Evolutionary conservation across 2,888 invertebrate species (phyloP).

Genomic region (Melanostoma scalare): DNA sequence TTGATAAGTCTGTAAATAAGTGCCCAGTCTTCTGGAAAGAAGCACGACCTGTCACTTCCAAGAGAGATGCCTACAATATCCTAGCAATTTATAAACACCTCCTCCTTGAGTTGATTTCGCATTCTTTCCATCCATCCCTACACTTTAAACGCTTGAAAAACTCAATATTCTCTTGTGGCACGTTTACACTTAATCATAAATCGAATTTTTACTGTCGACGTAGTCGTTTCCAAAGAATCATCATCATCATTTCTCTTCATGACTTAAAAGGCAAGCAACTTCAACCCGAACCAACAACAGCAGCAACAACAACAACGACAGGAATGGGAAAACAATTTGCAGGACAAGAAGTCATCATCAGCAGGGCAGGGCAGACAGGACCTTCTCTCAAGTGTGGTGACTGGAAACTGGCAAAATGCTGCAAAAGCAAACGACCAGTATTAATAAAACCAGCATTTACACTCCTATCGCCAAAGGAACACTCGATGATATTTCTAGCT

Average conservation of each 20-base stretch:
- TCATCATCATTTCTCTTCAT: conserved; percentile 49
- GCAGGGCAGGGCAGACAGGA: conserved; percentile 5
- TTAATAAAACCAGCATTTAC: conserved; percentile 13
- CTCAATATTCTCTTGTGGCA: conserved; percentile 67
- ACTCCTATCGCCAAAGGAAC: conserved; percentile 32
- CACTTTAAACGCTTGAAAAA: conserved; percentile 34
- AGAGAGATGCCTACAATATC: conserved; percentile 9
- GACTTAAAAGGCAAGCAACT: conserved; percentile 33
- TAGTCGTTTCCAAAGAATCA: conserved; percentile 55
- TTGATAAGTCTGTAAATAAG: too few relatives aligned
- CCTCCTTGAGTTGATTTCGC: conserved; percentile 14
- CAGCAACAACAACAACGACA: conserved; percentile 18
- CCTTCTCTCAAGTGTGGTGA: background rate
- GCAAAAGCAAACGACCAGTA: conserved; percentile 39
- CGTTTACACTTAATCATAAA: conserved; percentile 71
- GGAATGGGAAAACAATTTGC: conserved; percentile 43
- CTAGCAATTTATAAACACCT: conserved; percentile 49
- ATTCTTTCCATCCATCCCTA: background rate
- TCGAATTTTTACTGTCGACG: conserved; percentile 69
- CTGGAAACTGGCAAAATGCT: conserved; percentile 47
- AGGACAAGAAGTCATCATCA: conserved; percentile 46
- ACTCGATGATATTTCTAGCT: background rate
- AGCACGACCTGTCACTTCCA: too few relatives aligned
- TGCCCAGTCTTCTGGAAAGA: too few relatives aligned
- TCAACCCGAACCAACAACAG: conserved; percentile 8